phyloP scores from a whole-genome alignment of 2,113 vertebrate genomes.

The Crotalus helleri region DNA sequence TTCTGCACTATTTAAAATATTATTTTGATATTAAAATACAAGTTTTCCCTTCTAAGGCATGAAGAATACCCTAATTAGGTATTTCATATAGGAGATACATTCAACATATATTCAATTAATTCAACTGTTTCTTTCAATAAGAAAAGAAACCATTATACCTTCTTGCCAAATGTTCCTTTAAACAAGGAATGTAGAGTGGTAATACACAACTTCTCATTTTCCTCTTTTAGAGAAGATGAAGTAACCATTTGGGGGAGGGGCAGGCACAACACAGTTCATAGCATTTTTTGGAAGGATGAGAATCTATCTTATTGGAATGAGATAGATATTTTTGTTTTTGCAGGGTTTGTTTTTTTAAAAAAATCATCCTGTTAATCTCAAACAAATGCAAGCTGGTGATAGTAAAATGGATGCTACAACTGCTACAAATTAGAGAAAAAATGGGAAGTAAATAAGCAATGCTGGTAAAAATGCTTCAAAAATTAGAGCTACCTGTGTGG shows the following conservation, averaged over 20 bases:
- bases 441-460: background rate
- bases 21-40: background rate
- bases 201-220: background rate
- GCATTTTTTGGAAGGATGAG: background rate
- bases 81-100: background rate
- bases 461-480: background rate
- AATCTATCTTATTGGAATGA: background rate
- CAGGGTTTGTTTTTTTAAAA: background rate
- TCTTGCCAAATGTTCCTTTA: background rate
- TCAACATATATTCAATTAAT: background rate
- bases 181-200: background rate
- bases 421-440: background rate
- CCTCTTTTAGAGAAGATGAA: background rate
- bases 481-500: background rate
- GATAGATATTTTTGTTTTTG: background rate
- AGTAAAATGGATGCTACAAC: background rate
- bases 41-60: background rate
- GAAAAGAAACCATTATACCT: background rate
- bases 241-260: background rate
- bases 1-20: background rate
- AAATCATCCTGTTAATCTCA: background rate
- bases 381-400: background rate
- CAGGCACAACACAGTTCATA: background rate
- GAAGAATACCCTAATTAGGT: background rate
- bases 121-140: background rate